A percentile compares a stretch with the other conserved stretches of the same genome.
These are phyloP conservation scores for Athalia circularis DNA, from an alignment of 2,888 invertebrate species.

Conservation along the genomic window DNA sequence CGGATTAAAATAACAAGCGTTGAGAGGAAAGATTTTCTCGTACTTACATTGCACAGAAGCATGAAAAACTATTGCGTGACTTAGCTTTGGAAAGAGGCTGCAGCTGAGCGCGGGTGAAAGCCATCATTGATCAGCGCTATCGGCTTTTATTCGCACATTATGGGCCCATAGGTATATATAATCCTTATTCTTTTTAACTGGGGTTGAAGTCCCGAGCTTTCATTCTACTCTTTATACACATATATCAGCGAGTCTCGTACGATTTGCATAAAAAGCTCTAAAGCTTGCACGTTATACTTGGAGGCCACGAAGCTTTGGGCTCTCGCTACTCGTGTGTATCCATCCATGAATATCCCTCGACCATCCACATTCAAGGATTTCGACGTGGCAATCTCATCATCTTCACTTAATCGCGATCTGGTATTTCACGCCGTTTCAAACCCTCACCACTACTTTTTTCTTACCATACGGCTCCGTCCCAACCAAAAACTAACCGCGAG, in stretches of 20 bases:
- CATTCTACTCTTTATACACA: slow-evolving; percentile 8
- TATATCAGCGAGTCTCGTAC: slow-evolving; percentile 33
- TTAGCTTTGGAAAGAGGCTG: background rate
- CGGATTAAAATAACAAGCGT: too few species aligned
- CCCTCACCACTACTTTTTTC: background rate
- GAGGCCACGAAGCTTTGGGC: background rate
- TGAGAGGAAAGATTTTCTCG: too few species aligned
- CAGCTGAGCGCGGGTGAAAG: slow-evolving; percentile 41
- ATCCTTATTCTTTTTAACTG: slow-evolving; percentile 46
- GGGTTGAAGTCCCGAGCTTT: background rate
- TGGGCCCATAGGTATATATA: slow-evolving; percentile 70
- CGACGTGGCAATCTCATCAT: too few species aligned
- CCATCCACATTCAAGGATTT: background rate
- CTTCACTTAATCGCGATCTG: background rate
- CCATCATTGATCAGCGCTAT: slow-evolving; percentile 59
- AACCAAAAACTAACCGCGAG: too few species aligned
- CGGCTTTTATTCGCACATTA: slow-evolving; percentile 59
- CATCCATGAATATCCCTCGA: background rate
- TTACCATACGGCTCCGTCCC: too few species aligned
- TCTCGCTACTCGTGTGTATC: background rate
- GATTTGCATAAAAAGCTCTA: slow-evolving; percentile 42
- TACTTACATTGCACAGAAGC: too few species aligned
- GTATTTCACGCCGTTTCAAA: slow-evolving; percentile 18
- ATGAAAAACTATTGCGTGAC: too few species aligned
- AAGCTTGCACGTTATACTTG: slow-evolving; percentile 38